Conservation (phyloP, 2,113 vertebrate species). For the Piaya cayana region DNA sequence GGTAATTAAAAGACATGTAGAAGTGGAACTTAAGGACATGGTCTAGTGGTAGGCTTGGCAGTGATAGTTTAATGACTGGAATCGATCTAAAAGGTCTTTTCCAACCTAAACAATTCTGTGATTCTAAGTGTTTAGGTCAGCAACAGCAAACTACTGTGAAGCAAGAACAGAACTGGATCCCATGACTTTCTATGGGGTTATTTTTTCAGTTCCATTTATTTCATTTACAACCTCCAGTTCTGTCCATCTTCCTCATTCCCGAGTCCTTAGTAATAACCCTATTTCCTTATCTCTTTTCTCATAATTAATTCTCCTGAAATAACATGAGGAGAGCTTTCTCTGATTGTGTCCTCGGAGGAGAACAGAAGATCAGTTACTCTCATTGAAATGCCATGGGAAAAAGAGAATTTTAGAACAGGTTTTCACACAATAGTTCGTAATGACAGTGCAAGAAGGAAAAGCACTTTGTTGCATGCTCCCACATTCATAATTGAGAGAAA, state of each 20-base stretch:
- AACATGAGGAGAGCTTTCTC: not conserved
- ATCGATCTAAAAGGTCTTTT: too few relatives aligned
- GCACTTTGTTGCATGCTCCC: not conserved
- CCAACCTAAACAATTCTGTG: too few relatives aligned
- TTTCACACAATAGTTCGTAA: not conserved
- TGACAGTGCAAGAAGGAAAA: not conserved
- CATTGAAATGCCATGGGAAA: not conserved
- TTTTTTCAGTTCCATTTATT: not conserved
- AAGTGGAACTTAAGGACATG: too few relatives aligned
- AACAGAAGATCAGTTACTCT: conserved; percentile 15
- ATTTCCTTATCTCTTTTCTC: conserved; percentile 13
- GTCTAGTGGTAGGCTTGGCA: too few relatives aligned
- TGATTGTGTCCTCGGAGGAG: not conserved
- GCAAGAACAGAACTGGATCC: not conserved
- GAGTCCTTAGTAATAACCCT: conserved; percentile 7
- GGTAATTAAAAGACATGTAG: too few relatives aligned
- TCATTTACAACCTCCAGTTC: conserved; percentile 37
- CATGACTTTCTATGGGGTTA: not conserved
- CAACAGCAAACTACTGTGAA: not conserved
- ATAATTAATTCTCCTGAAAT: conserved; percentile 41
- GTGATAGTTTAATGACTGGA: too few relatives aligned
- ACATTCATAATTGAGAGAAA: not conserved
- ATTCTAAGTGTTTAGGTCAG: not conserved
- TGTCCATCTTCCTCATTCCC: conserved; percentile 30
- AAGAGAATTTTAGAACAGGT: conserved; percentile 14